Evolutionary conservation across 1,140 invertebrate species (phyloP), one percentile per base, ranked within the genome.

Genomic region (Heliconius nattereri): DNA sequence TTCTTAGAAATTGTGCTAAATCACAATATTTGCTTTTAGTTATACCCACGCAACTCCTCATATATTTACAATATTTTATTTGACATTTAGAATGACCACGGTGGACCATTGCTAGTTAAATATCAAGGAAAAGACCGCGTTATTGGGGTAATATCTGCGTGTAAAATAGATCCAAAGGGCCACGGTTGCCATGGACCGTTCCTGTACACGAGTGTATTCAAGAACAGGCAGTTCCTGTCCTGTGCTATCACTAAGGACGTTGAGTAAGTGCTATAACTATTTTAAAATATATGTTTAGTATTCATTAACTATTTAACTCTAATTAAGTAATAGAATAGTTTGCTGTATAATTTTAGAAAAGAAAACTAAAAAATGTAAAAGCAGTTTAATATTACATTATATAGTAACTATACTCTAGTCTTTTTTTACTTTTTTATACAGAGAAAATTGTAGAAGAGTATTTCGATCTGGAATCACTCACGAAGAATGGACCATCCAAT

Each of bases 391-490:
- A 7, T 54, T 54, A n/a, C 2, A 0, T 26, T 26, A 11, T 23
- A 11, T 19, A 32, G 13, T 35, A 71, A 32, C 26, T 32, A 71
- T 29, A 7, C 16, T 45, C 16, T 45, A n/a, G n/a, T n/a, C n/a
- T 45, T 45, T 45, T 70, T 29, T 3, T 71, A 35, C 7, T 71
- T 73, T 37, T 19, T 71, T 78, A 83, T 87, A 40, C 78, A 94
- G 92, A 78, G 88, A 90, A 75, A 91, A 86, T 71, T 94, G 92
- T 72, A 83, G 92, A 81, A 83, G 92, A 81, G 92, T 94, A 0
- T 94, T 94, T 85, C 85, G 92, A 20, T 88, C 91, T 0, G 92
- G 92, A 9, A 92, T 94, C 20, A 93, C 92, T 8, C 91, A 94
- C 73, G 91, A 93, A 79, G 92, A 94, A 81, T 90, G 84, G 83